Percentiles rank a stretch among this genome's conserved stretches.
phyloP scores from a whole-genome alignment of 2,888 invertebrate genomes.

The Xestobium rufovillosum region DNA sequence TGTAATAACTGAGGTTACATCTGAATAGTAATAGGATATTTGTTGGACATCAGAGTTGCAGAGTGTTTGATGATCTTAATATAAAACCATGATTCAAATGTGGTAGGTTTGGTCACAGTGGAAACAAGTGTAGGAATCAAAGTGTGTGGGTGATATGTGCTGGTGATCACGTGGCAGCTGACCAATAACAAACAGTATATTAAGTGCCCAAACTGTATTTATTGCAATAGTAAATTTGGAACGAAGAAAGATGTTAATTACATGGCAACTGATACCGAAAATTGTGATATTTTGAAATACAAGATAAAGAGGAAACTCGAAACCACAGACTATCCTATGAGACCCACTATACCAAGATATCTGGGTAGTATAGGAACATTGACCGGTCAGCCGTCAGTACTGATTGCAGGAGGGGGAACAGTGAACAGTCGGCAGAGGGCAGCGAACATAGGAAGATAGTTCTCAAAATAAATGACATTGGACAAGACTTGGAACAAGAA shows the following conservation, averaged over 20 bases:
- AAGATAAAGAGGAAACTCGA: constrained; percentile 4
- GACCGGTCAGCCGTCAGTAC: too few relatives aligned
- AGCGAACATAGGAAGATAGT: too few relatives aligned
- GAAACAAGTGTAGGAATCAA: neutral
- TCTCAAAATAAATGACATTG: too few relatives aligned
- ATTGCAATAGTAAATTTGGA: constrained; percentile 1
- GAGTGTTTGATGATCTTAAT: neutral
- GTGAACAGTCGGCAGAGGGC: too few relatives aligned
- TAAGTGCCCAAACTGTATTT: constrained; percentile 5
- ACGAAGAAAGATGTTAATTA: neutral
- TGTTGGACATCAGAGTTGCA: constrained; percentile 4
- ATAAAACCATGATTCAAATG: constrained; percentile 3
- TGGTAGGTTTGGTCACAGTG: constrained; percentile 6
- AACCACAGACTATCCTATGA: constrained; percentile 4
- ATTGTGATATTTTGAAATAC: neutral
- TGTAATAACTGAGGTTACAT: too few relatives aligned
- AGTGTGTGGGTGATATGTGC: neutral
- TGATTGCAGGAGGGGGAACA: too few relatives aligned
- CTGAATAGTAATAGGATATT: neutral
- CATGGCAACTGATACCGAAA: neutral
- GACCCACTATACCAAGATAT: neutral
- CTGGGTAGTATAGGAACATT: too few relatives aligned
- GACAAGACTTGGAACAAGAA: too few relatives aligned
- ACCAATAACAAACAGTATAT: neutral
- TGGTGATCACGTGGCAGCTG: neutral